Conservation (phyloP, 2,888 invertebrate species). For the Caenorhabditis sp. region DNA sequence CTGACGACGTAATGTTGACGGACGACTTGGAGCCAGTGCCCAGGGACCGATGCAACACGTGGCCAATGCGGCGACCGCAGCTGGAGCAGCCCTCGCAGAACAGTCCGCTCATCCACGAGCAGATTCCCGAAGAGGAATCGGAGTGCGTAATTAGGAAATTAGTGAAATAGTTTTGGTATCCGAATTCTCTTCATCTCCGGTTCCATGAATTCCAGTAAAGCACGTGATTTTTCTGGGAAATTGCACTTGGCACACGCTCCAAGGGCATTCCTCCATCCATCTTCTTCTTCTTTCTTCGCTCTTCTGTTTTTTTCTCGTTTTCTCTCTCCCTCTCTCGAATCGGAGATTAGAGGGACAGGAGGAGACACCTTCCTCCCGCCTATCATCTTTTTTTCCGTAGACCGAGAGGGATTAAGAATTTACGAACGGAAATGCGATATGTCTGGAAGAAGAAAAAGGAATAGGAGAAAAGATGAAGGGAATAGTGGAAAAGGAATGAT, state of each 20-base stretch:
- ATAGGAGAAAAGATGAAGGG: too few species aligned
- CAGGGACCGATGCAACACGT: conserved; percentile 92
- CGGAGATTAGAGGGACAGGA: too few species aligned
- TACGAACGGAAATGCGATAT: too few species aligned
- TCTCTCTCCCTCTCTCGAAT: neutral
- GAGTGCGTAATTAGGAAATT: too few species aligned
- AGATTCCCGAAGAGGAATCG: conserved; percentile 79
- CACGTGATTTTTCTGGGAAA: conserved; percentile 31
- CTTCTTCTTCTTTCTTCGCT: conserved; percentile 15
- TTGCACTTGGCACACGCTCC: conserved; percentile 44
- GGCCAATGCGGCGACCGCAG: conserved; percentile 89
- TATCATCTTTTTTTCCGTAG: too few species aligned
- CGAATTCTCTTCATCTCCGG: too few species aligned
- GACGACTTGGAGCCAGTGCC: conserved; percentile 75
- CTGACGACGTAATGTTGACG: conserved; percentile 40
- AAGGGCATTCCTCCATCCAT: conserved; percentile 18
- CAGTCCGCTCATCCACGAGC: conserved; percentile 77
- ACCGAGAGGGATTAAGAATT: too few species aligned
- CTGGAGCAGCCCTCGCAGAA: conserved; percentile 58
- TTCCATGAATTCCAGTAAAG: neutral
- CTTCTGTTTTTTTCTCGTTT: conserved; percentile 7
- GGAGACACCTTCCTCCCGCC: too few species aligned
- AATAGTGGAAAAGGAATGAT: too few species aligned
- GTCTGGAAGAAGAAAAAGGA: too few species aligned
- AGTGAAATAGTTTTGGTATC: too few species aligned